Evolutionary conservation across 1,140 invertebrate genomes (phyloP).

Genomic region (Apis laboriosa): DNA sequence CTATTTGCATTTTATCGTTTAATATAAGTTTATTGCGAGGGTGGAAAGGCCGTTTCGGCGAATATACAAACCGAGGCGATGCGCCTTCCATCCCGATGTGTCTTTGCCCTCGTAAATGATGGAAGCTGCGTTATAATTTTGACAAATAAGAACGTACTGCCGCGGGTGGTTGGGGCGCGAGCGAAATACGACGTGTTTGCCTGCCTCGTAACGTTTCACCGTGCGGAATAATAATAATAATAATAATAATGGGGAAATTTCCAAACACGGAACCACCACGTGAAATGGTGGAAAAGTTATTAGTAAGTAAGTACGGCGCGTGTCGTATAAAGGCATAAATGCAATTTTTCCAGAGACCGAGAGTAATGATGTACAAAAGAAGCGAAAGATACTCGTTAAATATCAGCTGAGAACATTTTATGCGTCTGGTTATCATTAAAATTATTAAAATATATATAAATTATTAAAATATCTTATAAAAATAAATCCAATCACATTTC

Average conservation of each 20-base stretch:
- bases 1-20: slow-evolving; percentile 78
- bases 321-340: neutral
- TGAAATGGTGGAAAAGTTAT: neutral
- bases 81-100: slow-evolving; percentile 38
- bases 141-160: slow-evolving; percentile 46
- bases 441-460: too few relatives aligned
- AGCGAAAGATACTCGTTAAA: neutral
- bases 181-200: neutral
- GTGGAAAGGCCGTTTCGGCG: slow-evolving; percentile 28
- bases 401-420: neutral
- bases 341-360: neutral
- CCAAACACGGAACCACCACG: neutral
- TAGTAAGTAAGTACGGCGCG: neutral
- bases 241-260: neutral
- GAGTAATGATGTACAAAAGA: neutral
- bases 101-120: slow-evolving; percentile 37
- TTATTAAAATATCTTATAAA: too few relatives aligned
- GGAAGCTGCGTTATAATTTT: slow-evolving; percentile 52
- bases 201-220: neutral
- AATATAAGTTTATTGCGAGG: slow-evolving; percentile 74
- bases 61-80: slow-evolving; percentile 3
- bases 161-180: neutral
- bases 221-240: neutral
- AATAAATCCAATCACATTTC: too few relatives aligned
- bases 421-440: neutral